Base-by-base conservation (phyloP, 2,113 vertebrate genomes). In the Tyrannus savana region DNA sequence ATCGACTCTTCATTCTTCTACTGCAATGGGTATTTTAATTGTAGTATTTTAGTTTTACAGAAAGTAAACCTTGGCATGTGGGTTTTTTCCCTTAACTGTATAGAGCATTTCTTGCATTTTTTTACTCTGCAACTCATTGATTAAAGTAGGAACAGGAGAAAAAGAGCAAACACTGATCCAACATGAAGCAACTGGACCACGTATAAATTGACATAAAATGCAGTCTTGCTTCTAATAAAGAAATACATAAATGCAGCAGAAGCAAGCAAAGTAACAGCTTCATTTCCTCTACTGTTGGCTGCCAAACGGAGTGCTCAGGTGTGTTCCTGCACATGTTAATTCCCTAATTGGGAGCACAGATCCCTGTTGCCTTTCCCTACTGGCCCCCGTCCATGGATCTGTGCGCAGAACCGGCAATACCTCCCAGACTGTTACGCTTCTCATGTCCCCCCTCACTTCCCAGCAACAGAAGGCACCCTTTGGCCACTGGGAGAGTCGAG, bases 311-410 rank as follows among this genome's bases (percentile, higher is more conserved):
- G 33, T 15, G 33, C 52, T 96, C 76, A 80, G 63, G 77, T 94
- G 80, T 68, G 64, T 47, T 78, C 11, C 33, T 87, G 8, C 55
- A 39, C 21, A 3, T 71, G 68, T 39, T 42, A 50, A 71, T 90
- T 89, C 79, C 55, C 59, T 76, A 10, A 49, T 1, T 0, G 4
- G 59, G 72, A 92, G 42, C 44, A 47, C 9, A 63, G 35, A 68
- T 23, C 22, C 3, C 1, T 0, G 0, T 73, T 1, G 4, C 75
- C 19, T 79, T 84, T 93, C 50, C 42, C 35, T 59, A 0, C 41
- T 39, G 66, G 60, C 63, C 15, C 16, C 49, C 14, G 24, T 7
- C 9, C 8, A 1, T 2, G 19, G 41, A 58, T 89, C 59, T 94
- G 60, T 59, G 71, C 68, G 28, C 4, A 12, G 60, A 78, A 49